Evolutionary conservation across 2,113 vertebrate genomes (phyloP).

Genomic region (Rostratula benghalensis): DNA sequence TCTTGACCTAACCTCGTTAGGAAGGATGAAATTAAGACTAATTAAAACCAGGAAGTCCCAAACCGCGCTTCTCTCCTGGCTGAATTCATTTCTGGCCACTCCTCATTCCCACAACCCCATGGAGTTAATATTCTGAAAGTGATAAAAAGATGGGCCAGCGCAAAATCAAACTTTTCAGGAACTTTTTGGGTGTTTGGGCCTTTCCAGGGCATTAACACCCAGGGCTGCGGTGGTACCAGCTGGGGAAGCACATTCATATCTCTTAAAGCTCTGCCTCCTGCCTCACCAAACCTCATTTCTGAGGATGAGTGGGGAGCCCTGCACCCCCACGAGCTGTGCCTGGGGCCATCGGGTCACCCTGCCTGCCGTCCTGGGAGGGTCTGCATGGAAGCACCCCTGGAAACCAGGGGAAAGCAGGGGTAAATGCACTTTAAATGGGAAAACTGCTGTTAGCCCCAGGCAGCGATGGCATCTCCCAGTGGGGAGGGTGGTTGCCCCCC

Average conservation of each 20-base stretch:
- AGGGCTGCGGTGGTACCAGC: not conserved
- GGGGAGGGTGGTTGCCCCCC: not conserved
- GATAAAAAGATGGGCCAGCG: not conserved
- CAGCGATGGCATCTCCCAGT: not conserved
- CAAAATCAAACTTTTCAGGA: not conserved
- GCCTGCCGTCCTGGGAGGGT: not conserved
- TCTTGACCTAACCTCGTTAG: not conserved
- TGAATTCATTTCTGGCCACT: not conserved
- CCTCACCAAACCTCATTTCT: accelerated
- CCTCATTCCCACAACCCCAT: not conserved
- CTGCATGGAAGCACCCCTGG: not conserved
- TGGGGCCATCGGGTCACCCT: not conserved
- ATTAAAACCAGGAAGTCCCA: not conserved
- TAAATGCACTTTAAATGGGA: not conserved
- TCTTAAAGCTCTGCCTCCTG: not conserved
- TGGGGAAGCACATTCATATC: not conserved
- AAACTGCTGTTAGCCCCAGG: not conserved
- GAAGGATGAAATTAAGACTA: not conserved
- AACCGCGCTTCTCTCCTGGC: not conserved
- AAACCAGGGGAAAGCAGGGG: not conserved
- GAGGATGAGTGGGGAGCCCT: not conserved
- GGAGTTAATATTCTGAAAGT: not conserved
- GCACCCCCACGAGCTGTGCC: not conserved
- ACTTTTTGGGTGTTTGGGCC: not conserved
- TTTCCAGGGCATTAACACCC: not conserved